phyloP scores from a whole-genome alignment of 2,888 invertebrate species.

The Thelaira solivaga region DNA sequence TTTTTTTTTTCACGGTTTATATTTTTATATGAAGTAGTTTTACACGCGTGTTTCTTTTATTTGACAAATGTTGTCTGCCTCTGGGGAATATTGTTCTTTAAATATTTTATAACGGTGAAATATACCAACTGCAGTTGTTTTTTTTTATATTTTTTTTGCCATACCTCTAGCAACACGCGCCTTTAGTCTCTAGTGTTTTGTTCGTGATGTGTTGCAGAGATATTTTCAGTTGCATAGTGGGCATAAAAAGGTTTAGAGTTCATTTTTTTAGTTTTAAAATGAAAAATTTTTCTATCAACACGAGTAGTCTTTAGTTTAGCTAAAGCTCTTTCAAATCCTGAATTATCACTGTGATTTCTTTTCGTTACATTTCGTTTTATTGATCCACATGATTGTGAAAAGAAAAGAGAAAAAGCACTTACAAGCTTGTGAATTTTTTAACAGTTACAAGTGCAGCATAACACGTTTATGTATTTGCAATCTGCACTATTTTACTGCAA shows the following conservation, averaged over 20 bases:
- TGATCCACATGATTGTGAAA: slow-evolving; percentile 34
- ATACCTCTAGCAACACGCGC: slow-evolving; percentile 55
- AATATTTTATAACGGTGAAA: slow-evolving; percentile 59
- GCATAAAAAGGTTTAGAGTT: background rate
- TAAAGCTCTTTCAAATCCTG: too few species aligned
- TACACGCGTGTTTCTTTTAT: background rate
- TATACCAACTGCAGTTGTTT: slow-evolving; percentile 47
- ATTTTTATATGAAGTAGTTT: slow-evolving; percentile 18
- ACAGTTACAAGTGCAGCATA: slow-evolving; percentile 16
- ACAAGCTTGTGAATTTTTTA: slow-evolving; percentile 41
- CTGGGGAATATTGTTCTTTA: slow-evolving; percentile 51
- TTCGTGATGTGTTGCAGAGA: slow-evolving; percentile 7
- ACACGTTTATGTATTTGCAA: slow-evolving; percentile 11
- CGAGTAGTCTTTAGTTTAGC: too few species aligned
- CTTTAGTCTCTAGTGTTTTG: slow-evolving; percentile 19
- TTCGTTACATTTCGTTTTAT: slow-evolving; percentile 32
- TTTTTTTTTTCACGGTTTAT: background rate
- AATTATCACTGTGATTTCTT: too few species aligned
- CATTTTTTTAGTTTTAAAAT: background rate
- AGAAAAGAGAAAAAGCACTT: slow-evolving; percentile 10
- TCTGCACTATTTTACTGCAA: slow-evolving; percentile 21
- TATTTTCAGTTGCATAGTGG: slow-evolving; percentile 40
- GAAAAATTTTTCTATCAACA: background rate
- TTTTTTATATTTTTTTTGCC: slow-evolving; percentile 32
- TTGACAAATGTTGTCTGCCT: slow-evolving; percentile 49